Base-by-base conservation (phyloP, 2,797 vertebrate genomes). In the Rhynchonycteris naso region DNA sequence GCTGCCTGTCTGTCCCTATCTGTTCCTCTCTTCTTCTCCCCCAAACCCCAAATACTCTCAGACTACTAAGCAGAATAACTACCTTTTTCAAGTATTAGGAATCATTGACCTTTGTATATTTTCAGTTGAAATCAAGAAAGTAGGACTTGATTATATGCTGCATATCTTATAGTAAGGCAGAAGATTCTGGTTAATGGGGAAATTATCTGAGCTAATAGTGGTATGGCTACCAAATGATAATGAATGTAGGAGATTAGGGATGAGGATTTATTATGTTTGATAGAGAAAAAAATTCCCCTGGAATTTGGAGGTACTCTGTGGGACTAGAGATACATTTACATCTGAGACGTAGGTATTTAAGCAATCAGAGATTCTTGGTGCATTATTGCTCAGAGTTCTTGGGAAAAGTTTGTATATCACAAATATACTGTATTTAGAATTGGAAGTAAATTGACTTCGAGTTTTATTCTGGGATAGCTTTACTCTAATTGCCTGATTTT, bases 181-280 rank as follows among this genome's bases (percentile, higher is more conserved):
- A 54, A 69, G 61, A 22, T 66, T 91, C 54, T 76, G 52, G 63
- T 94, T 92, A 71, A 35, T 71, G 18, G 68, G 69, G 43, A 88
- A 68, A 50, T 93, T 91, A 79, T 72, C 18, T 87, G 50, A 91
- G 72, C 35, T 18, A 76, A 9, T 28, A 22, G 4, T 80, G 13
- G 15, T 59, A 52, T 68, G 74, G 50, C 21, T 56, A 30, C 50
- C 21, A 93, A 19, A 7, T 84, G 56, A 28, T 88, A 50, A 3
- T 72, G 47, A 86, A 52, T 59, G 43, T 58, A 88, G 78, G 35
- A 65, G 85, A 76, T 54, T 68, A 74, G 58, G 4, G 35, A 80
- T 90, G n/a, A 81, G 78, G n/a, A 85, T 95, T 88, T 68, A 30
- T 19, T 54, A 75, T 24, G 84, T 93, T 93, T 84, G 74, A 58